Conservation (phyloP, 2,888 invertebrate species). For the Heliconius aoede region DNA sequence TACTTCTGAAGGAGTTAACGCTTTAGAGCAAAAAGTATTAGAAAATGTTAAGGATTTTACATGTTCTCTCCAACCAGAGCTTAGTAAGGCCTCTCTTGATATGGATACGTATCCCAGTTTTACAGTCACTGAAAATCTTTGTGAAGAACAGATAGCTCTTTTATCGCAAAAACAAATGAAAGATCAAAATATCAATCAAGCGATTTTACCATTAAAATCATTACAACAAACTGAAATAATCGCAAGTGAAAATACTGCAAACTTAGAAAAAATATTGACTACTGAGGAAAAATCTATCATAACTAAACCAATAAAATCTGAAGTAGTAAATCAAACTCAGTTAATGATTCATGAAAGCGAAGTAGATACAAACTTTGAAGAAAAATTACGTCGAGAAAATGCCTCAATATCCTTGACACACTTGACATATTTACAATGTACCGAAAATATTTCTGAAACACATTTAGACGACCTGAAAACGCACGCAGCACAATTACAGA, state of each 20-base stretch:
- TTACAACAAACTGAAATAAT: slow-evolving; percentile 66
- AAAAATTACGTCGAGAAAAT: slow-evolving; percentile 52
- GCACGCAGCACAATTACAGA: slow-evolving; percentile 57
- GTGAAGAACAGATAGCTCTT: slow-evolving; percentile 73
- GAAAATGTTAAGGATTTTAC: slow-evolving; percentile 59
- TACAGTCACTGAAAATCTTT: slow-evolving; percentile 60
- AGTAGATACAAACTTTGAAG: slow-evolving; percentile 55
- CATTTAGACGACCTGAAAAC: slow-evolving; percentile 60
- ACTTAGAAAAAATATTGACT: slow-evolving; percentile 37
- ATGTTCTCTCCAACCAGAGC: slow-evolving; percentile 51
- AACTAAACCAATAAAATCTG: slow-evolving; percentile 57
- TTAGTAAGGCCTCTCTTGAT: slow-evolving; percentile 57
- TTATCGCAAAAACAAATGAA: slow-evolving; percentile 66
- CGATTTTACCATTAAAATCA: slow-evolving; percentile 61
- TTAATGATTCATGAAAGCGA: slow-evolving; percentile 65
- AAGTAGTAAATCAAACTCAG: slow-evolving; percentile 61
- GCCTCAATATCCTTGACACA: slow-evolving; percentile 62
- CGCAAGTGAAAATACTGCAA: slow-evolving; percentile 58
- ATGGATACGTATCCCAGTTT: slow-evolving; percentile 64
- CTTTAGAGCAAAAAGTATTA: slow-evolving; percentile 56
- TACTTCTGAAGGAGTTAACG: slow-evolving; percentile 59
- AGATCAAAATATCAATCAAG: slow-evolving; percentile 67
- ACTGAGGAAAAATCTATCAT: slow-evolving; percentile 53
- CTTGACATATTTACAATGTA: slow-evolving; percentile 70
- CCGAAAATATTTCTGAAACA: slow-evolving; percentile 66